Percentiles rank a stretch among this genome's conserved stretches.
These are phyloP conservation scores for Strix uralensis DNA, from an alignment of 2,113 vertebrate genomes.

Conservation along the genomic window DNA sequence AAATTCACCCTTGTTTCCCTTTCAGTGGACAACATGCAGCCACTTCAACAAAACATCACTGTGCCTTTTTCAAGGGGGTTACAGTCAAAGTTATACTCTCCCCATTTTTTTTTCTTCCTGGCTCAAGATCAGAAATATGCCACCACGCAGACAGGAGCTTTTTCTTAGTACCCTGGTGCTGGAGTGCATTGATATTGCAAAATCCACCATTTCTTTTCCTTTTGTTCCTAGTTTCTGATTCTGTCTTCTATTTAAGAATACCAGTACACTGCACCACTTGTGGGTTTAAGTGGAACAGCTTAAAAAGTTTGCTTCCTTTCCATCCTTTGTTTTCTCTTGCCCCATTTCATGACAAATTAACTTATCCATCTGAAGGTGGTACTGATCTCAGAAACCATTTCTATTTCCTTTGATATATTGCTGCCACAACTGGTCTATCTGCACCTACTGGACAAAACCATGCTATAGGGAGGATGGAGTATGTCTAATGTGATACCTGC, in stretches of 20 bases:
- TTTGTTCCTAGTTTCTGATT: neutral
- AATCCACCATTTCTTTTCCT: neutral
- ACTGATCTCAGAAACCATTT: neutral
- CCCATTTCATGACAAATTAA: neutral
- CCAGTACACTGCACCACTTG: neutral
- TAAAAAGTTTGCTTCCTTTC: neutral
- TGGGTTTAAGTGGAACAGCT: neutral
- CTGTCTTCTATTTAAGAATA: neutral
- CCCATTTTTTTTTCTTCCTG: no score
- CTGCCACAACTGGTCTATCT: neutral
- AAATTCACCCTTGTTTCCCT: neutral
- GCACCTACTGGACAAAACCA: neutral
- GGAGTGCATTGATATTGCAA: neutral
- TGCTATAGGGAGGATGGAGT: neutral
- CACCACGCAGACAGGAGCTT: neutral
- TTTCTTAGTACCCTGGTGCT: neutral
- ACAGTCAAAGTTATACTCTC: neutral
- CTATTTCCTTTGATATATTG: neutral
- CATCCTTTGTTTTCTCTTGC: neutral
- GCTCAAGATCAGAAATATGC: neutral
- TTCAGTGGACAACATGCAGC: neutral
- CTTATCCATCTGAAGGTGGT: neutral
- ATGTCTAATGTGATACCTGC: neutral
- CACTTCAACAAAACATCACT: neutral
- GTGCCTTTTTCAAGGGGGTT: neutral